These are phyloP conservation scores for Tychaedon coryphoeus DNA, from an alignment of 2,113 vertebrate genomes.

Conservation along the genomic window DNA sequence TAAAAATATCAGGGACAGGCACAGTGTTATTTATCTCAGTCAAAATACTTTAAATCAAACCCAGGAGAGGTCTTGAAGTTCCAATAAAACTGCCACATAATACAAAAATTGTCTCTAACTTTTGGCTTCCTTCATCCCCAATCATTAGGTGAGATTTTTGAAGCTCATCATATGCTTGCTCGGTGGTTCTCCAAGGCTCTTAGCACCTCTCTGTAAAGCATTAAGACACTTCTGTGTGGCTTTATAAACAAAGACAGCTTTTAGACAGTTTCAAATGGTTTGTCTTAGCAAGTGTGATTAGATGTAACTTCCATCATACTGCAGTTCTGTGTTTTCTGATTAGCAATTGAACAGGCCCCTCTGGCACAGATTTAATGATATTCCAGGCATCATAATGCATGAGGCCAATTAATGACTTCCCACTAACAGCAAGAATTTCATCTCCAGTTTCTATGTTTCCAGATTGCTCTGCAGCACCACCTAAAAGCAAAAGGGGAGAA, in stretches of 20 bases:
- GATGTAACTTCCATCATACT: conserved; percentile 61
- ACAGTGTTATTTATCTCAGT: conserved; percentile 14
- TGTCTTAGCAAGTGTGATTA: background rate
- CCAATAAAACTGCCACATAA: conserved; percentile 1
- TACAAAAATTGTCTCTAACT: conserved; percentile 25
- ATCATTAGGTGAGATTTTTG: background rate
- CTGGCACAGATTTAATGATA: conserved; percentile 85
- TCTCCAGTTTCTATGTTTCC: conserved; percentile 86
- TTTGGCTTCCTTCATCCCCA: background rate
- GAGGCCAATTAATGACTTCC: conserved; percentile 85
- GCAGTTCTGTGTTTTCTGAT: conserved; percentile 82
- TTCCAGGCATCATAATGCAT: conserved; percentile 94
- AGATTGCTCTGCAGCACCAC: conserved; percentile 87
- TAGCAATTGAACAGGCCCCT: conserved; percentile 84
- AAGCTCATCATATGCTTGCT: background rate
- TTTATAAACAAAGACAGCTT: conserved; percentile 39
- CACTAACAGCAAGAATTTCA: conserved; percentile 88
- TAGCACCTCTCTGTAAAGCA: conserved; percentile 25
- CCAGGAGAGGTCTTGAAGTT: conserved; percentile 11
- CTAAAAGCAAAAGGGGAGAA: conserved; percentile 62
- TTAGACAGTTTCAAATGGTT: background rate
- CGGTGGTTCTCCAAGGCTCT: conserved; percentile 18
- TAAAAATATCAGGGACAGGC: conserved; percentile 40
- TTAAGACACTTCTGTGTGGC: conserved; percentile 52
- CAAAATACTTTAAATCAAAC: background rate